phyloP scores from a whole-genome alignment of 2,113 vertebrate genomes.

The Phalacrocorax pelagicus region DNA sequence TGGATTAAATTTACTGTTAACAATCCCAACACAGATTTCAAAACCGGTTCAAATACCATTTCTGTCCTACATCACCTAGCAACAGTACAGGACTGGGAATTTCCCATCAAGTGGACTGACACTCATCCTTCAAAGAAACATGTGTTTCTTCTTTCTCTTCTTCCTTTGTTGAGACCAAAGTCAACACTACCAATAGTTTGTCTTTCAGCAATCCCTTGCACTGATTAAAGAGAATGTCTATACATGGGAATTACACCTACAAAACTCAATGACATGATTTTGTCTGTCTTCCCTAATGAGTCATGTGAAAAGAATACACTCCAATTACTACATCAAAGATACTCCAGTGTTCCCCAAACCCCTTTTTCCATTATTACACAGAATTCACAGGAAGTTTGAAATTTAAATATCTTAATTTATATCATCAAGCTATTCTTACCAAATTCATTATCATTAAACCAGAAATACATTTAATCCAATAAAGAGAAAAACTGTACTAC shows the following conservation, averaged over 20 bases:
- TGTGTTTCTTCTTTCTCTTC: not conserved
- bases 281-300: not conserved
- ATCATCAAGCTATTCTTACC: not conserved
- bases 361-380: not conserved
- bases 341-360: not conserved
- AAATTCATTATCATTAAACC: not conserved
- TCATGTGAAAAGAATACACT: not conserved
- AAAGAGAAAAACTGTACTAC: not conserved
- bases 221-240: conserved; percentile 5
- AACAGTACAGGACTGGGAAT: not conserved
- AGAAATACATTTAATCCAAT: not conserved
- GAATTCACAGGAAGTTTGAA: not conserved
- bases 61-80: not conserved
- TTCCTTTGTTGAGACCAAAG: not conserved
- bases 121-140: not conserved
- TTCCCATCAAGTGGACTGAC: not conserved
- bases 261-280: not conserved
- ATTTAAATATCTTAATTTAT: not conserved
- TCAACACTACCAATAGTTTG: not conserved
- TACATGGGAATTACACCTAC: not conserved
- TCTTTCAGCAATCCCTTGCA: not conserved
- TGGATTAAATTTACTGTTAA: not conserved
- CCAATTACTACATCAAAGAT: not conserved
- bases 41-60: not conserved
- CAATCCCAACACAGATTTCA: not conserved